A percentile compares a stretch with the other conserved stretches of the same genome.
phyloP scores from a whole-genome alignment of 1,140 invertebrate genomes.

The Camponotus vicinus region DNA sequence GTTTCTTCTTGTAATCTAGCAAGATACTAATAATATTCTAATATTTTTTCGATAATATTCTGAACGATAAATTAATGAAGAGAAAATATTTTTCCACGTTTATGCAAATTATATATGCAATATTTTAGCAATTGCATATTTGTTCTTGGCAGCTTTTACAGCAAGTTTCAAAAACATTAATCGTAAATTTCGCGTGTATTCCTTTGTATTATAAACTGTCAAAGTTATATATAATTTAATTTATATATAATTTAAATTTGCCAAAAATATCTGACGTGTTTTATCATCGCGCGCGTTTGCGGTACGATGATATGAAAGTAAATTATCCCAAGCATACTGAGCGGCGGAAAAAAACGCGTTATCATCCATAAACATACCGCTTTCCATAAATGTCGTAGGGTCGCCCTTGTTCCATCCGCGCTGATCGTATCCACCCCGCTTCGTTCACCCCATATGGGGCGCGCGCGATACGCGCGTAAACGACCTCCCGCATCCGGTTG shows the following conservation, averaged over 20 bases:
- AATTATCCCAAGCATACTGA: constrained; percentile 48
- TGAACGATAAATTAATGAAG: neutral
- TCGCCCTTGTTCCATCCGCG: constrained; percentile 22
- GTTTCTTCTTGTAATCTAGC: neutral
- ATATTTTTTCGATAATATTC: neutral
- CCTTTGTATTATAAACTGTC: neutral
- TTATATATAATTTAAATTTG: neutral
- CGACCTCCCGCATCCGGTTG: constrained; percentile 24
- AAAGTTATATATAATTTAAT: neutral
- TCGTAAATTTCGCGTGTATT: neutral
- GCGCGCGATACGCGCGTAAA: constrained; percentile 49
- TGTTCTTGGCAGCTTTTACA: neutral
- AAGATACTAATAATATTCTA: neutral
- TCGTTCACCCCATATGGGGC: neutral
- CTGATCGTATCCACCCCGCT: constrained; percentile 9
- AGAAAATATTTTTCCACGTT: neutral
- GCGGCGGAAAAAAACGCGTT: constrained; percentile 38
- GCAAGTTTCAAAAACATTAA: neutral
- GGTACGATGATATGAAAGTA: constrained; percentile 22
- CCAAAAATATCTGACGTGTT: constrained; percentile 9
- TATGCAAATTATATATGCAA: neutral
- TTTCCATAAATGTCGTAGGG: constrained; percentile 43
- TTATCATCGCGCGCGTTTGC: neutral
- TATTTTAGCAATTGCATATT: neutral
- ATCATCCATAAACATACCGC: constrained; percentile 52